Conservation (phyloP, 2,888 invertebrate genomes). For the Eudemis profundana region DNA sequence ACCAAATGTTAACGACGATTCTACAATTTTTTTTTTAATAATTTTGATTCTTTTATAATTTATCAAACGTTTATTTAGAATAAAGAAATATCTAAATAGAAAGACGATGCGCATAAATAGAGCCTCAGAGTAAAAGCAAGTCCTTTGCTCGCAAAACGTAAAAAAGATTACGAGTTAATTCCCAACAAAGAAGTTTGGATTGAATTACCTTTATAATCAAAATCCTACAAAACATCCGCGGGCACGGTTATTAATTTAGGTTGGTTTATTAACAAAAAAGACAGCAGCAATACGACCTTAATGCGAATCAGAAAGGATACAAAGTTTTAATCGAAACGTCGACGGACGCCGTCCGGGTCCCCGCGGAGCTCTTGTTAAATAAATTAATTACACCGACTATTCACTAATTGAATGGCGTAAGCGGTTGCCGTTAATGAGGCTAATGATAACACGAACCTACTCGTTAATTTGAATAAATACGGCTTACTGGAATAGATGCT, state of each 20-base stretch:
- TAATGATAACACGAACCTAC: slow-evolving; percentile 51
- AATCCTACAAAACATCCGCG: slow-evolving; percentile 39
- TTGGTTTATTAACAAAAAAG: slow-evolving; percentile 43
- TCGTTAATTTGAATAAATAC: slow-evolving; percentile 37
- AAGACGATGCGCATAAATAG: not conserved
- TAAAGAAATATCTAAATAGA: too few species aligned
- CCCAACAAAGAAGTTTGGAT: slow-evolving; percentile 34
- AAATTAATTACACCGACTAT: slow-evolving; percentile 64
- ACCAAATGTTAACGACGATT: too few species aligned
- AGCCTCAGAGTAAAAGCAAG: slow-evolving; percentile 1
- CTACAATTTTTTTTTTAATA: too few species aligned
- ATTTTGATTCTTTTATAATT: too few species aligned
- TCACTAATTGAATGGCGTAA: slow-evolving; percentile 63
- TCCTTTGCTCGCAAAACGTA: slow-evolving; percentile 17
- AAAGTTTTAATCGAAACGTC: slow-evolving; percentile 68
- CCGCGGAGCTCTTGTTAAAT: slow-evolving; percentile 58
- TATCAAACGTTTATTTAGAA: too few species aligned
- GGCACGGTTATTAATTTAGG: slow-evolving; percentile 44
- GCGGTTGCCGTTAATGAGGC: slow-evolving; percentile 44
- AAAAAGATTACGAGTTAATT: slow-evolving; percentile 33
- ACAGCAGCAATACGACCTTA: slow-evolving; percentile 39
- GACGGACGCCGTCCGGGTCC: slow-evolving; percentile 52
- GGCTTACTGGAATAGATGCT: not conserved
- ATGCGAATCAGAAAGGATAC: slow-evolving; percentile 50
- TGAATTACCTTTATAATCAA: slow-evolving; percentile 43